Conservation (phyloP, 2,113 vertebrate genomes). For the Epinephelus fuscoguttatus region DNA sequence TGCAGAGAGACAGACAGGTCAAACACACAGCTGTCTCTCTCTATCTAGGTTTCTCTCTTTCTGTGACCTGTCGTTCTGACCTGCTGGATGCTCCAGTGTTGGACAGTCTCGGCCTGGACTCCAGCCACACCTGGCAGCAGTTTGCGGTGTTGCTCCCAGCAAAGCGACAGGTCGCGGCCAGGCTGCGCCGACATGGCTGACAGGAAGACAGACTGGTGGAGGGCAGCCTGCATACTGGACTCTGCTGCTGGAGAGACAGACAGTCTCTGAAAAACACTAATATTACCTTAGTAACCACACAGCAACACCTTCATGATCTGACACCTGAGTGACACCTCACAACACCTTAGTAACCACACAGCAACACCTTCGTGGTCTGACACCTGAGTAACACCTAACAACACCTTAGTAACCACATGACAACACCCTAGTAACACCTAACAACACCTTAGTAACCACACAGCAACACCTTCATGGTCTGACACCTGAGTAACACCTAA, state of each 20-base stretch:
- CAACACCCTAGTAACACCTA: too few species aligned
- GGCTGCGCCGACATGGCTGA: constrained; percentile 82
- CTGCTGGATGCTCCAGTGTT: constrained; percentile 84
- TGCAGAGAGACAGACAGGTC: constrained; percentile 27
- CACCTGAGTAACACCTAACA: too few species aligned
- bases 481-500: too few species aligned
- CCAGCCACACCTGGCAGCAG: constrained; percentile 78
- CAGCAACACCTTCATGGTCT: too few species aligned
- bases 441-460: too few species aligned
- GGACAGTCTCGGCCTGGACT: constrained; percentile 69
- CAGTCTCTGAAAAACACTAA: not conserved
- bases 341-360: too few species aligned
- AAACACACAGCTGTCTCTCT: not conserved
- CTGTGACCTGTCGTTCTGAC: constrained; percentile 53
- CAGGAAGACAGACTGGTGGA: constrained; percentile 82
- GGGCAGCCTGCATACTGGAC: constrained; percentile 64
- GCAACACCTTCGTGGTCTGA: too few species aligned
- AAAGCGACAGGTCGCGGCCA: constrained; percentile 75
- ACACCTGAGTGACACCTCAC: too few species aligned
- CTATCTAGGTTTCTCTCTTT: not conserved
- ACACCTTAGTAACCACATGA: too few species aligned
- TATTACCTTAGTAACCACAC: too few species aligned
- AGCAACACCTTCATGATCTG: too few species aligned
- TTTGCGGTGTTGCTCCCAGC: constrained; percentile 83
- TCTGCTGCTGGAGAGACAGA: constrained; percentile 59